Evolutionary conservation across 2,888 invertebrate genomes (phyloP).

Genomic region (Uropetala carovei): DNA sequence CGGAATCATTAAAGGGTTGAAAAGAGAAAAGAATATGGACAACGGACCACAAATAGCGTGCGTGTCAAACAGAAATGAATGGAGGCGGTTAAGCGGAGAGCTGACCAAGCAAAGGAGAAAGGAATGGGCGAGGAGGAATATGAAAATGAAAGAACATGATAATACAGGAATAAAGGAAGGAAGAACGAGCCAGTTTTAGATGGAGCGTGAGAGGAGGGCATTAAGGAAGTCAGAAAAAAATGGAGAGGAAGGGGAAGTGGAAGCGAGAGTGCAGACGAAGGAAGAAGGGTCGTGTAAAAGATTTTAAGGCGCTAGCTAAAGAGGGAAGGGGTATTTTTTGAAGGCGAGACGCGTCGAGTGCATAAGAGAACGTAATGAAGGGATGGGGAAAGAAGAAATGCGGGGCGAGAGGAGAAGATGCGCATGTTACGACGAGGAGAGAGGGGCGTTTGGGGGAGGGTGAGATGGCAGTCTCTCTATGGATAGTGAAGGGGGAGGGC

Average conservation of each 20-base stretch:
- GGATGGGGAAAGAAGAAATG: too few species aligned
- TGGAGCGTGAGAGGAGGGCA: background rate
- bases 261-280: too few species aligned
- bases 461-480: too few species aligned
- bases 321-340: too few species aligned
- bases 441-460: too few species aligned
- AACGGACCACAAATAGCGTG: background rate
- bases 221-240: background rate
- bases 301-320: too few species aligned
- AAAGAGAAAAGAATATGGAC: background rate
- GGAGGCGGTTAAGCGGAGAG: background rate
- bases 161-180: background rate
- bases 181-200: too few species aligned
- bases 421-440: too few species aligned
- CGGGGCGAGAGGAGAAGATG: too few species aligned
- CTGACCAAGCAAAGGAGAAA: background rate
- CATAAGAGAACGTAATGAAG: too few species aligned
- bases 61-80: background rate
- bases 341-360: too few species aligned
- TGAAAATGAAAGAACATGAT: background rate
- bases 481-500: background rate
- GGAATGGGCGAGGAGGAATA: background rate
- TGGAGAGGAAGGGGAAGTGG: background rate
- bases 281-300: too few species aligned
- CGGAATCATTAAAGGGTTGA: background rate